Evolutionary conservation across 2,888 invertebrate species (phyloP).

Genomic region (Apantesis nais): DNA sequence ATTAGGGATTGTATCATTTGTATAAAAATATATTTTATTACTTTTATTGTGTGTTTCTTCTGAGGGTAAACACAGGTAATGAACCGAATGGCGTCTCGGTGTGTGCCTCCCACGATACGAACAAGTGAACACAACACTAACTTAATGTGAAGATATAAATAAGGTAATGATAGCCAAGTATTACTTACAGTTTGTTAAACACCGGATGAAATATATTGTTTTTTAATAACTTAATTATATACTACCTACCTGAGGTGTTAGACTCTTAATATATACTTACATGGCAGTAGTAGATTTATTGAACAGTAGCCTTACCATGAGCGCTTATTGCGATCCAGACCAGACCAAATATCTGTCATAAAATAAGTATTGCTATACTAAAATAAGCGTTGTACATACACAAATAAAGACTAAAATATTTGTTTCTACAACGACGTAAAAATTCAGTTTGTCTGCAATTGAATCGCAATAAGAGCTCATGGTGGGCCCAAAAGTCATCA

Average conservation of each 20-base stretch:
- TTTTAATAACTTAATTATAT: neutral
- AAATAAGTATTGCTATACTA: too few species aligned
- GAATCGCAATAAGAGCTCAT: too few species aligned
- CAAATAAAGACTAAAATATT: too few species aligned
- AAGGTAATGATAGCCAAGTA: neutral
- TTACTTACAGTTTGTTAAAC: neutral
- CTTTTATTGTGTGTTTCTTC: constrained; percentile 14
- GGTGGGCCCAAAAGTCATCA: too few species aligned
- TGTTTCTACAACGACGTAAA: too few species aligned
- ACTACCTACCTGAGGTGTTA: neutral
- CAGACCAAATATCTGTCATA: too few species aligned
- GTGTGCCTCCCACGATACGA: constrained; percentile 3
- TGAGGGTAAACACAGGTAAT: constrained; percentile 34
- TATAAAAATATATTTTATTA: constrained; percentile 11
- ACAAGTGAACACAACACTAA: constrained; percentile 9
- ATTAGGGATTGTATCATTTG: constrained; percentile 15
- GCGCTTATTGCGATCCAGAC: too few species aligned
- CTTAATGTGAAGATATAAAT: neutral
- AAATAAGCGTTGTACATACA: too few species aligned
- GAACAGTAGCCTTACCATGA: too few species aligned
- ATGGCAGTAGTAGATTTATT: too few species aligned
- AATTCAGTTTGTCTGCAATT: too few species aligned
- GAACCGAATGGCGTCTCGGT: constrained; percentile 29
- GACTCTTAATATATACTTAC: neutral
- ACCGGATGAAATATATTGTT: neutral